These are phyloP conservation scores for Ammodramus savannarum DNA, from an alignment of 2,113 vertebrate genomes.

Conservation along the genomic window DNA sequence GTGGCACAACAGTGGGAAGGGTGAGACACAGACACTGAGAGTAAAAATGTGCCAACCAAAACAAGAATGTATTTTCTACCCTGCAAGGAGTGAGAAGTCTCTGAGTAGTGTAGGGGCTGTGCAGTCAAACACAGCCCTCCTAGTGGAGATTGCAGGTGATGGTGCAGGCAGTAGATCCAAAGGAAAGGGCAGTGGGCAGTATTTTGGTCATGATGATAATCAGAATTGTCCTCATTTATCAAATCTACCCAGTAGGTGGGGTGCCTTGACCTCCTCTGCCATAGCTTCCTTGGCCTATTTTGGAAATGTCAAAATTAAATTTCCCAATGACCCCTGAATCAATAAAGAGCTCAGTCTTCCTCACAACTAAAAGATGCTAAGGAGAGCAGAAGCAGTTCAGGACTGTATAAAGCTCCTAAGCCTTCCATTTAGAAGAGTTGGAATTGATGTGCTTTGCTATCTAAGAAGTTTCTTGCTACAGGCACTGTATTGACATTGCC, in stretches of 20 bases:
- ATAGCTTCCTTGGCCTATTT: neutral
- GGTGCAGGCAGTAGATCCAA: neutral
- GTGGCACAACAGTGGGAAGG: neutral
- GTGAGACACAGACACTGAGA: neutral
- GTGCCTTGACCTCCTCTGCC: neutral
- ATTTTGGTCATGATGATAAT: neutral
- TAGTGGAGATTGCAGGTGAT: neutral
- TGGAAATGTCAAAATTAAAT: neutral
- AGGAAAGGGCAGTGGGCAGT: neutral
- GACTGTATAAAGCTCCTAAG: neutral
- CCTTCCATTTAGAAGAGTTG: neutral
- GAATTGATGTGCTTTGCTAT: neutral
- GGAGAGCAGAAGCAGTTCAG: neutral
- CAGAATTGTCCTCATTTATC: neutral
- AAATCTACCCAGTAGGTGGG: neutral
- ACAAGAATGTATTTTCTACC: neutral
- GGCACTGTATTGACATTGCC: neutral
- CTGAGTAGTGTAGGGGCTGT: neutral
- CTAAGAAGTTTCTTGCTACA: neutral
- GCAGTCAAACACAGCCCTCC: neutral
- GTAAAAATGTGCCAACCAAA: neutral
- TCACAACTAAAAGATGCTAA: neutral
- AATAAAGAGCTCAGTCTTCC: neutral
- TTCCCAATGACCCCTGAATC: neutral
- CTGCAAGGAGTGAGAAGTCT: neutral